These are phyloP conservation scores for Melitaea cinxia DNA, from an alignment of 1,140 invertebrate species.

Conservation along the genomic window DNA sequence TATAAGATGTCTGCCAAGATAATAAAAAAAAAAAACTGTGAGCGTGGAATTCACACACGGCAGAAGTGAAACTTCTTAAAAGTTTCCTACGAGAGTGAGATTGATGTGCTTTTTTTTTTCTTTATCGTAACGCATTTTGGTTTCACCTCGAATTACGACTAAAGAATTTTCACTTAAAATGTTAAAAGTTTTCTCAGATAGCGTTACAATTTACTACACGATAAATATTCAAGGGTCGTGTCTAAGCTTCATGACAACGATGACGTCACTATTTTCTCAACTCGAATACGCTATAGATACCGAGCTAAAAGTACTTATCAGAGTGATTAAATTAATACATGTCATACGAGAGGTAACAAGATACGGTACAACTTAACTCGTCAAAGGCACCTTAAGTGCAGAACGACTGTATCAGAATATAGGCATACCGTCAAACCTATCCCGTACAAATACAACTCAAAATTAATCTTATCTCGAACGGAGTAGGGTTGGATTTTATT, in stretches of 20 bases:
- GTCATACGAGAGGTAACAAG: slow-evolving; percentile 35
- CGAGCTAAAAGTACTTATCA: slow-evolving; percentile 15
- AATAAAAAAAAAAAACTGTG: too few species aligned
- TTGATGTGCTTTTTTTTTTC: too few species aligned
- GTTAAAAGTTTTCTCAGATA: too few species aligned
- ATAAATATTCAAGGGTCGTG: background rate
- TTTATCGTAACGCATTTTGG: too few species aligned
- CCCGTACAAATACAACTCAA: background rate
- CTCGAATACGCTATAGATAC: too few species aligned
- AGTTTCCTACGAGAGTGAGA: too few species aligned
- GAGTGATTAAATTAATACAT: slow-evolving; percentile 38
- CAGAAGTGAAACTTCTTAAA: too few species aligned
- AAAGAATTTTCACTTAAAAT: too few species aligned
- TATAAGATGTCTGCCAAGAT: too few species aligned
- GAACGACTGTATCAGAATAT: slow-evolving; percentile 34
- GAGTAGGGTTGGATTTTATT: background rate
- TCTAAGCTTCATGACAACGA: background rate
- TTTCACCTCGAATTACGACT: too few species aligned
- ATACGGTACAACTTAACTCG: slow-evolving; percentile 40
- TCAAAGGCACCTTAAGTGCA: slow-evolving; percentile 43
- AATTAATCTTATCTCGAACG: background rate
- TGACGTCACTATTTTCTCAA: too few species aligned
- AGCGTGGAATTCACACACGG: too few species aligned
- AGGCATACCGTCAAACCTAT: slow-evolving; percentile 33
- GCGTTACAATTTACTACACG: background rate